phyloP scores from a whole-genome alignment of 2,797 vertebrate genomes.

The Premnoplex brunnescens region DNA sequence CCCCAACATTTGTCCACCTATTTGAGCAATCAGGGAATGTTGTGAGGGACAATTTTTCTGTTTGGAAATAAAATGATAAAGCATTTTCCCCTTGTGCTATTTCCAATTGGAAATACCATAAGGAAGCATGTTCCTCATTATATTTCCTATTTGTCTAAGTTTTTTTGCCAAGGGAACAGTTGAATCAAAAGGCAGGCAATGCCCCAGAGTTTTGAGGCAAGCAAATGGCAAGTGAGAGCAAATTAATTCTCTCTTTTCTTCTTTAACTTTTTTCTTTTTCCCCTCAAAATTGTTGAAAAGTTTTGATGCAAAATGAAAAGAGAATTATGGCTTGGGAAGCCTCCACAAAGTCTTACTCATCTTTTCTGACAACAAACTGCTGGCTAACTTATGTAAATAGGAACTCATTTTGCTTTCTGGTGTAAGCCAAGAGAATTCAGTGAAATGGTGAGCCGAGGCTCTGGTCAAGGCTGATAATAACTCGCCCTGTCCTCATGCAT shows the following conservation, averaged over 20 bases:
- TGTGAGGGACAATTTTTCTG: constrained; percentile 27
- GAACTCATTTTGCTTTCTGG: background rate
- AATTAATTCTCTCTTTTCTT: constrained; percentile 3
- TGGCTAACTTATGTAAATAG: background rate
- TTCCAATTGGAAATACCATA: constrained; percentile 68
- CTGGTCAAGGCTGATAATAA: background rate
- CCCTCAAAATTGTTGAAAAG: background rate
- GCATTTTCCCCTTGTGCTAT: constrained; percentile 50
- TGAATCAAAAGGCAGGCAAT: constrained; percentile 63
- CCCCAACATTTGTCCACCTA: rapidly evolving
- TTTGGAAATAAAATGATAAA: constrained; percentile 64
- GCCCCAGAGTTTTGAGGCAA: constrained; percentile 43
- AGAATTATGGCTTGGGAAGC: background rate
- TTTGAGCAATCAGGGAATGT: constrained; percentile 11
- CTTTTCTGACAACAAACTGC: background rate
- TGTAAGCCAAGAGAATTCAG: background rate
- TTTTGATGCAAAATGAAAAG: constrained; percentile 34
- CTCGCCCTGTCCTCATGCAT: background rate
- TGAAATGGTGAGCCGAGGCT: background rate
- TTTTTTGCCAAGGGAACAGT: constrained; percentile 50
- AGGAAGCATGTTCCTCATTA: constrained; percentile 65
- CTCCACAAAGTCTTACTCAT: background rate
- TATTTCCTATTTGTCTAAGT: constrained; percentile 66
- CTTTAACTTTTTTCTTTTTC: background rate
- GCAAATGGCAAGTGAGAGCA: constrained; percentile 29